Evolutionary conservation across 1,140 invertebrate genomes (phyloP), one percentile per base, ranked within the genome.

Genomic region (Bombus balteatus): DNA sequence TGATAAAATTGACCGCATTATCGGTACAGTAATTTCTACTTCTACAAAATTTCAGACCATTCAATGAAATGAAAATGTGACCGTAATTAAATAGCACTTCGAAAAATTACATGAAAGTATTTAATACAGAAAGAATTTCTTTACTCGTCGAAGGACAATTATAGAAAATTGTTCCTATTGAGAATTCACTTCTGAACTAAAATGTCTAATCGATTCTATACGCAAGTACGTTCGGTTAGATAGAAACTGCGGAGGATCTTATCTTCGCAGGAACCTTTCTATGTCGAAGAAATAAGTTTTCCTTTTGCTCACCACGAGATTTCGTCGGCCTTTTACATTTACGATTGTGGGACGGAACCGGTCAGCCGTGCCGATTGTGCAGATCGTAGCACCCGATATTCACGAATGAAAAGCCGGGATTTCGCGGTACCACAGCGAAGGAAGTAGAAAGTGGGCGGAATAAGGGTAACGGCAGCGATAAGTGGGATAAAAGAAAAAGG

Each of bases 341-440:
- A 90, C 73, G 74, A 90, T 37, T 57, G n/a, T 37, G 77, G 65
- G 32, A 62, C 43, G 72, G 68, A 37, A 28, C 53, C 72, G 85
- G 89, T 87, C 88, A 87, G 81, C 77, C 71, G n/a, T 43, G 77
- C 68, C 85, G 85, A 89, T 83, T 83, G 65, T 66, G n/a, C 57
- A 87, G 90, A 91, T 91, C 70, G 74, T 74, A 41, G 84, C 65
- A 59, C 75, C 76, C 71, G 90, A 90, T 91, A 87, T 78, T 85
- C 81, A 39, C 25, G 75, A 85, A 89, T 87, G 90, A 89, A 83
- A 85, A 88, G 87, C 66, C 72, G 53, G 53, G 89, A 88, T 83
- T 85, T 57, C 78, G 86, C 59, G 41, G 79, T 47, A 57, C 70
- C 74, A 85, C 68, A 59, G 25, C 15, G 28, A n/a, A 3, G 80